Evolutionary conservation across 2,888 invertebrate species (phyloP).

Genomic region (Phengaris arion): DNA sequence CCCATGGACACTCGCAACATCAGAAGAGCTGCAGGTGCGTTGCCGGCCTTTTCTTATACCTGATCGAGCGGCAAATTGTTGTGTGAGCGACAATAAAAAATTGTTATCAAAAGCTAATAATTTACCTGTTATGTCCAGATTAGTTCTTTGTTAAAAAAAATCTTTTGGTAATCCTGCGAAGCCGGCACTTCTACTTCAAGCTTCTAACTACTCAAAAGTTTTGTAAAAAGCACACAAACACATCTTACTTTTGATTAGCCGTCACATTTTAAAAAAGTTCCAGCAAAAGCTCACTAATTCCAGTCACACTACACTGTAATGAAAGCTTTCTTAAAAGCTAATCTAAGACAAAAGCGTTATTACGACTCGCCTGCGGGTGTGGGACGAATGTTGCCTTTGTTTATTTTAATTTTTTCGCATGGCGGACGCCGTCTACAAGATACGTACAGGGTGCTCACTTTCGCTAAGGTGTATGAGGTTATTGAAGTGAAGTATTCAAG

Average conservation of each 20-base stretch:
- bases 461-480: not conserved
- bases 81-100: no score
- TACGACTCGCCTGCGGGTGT: conserved; percentile 65
- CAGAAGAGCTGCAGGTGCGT: no score
- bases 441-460: conserved; percentile 48
- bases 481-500: not conserved
- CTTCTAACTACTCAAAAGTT: no score
- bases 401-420: conserved; percentile 77
- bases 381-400: conserved; percentile 71
- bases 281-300: conserved; percentile 42
- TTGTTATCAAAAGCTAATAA: no score
- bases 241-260: conserved; percentile 27
- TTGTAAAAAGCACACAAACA: not conserved
- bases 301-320: conserved; percentile 48
- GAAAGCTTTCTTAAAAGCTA: conserved; percentile 73
- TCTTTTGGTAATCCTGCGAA: no score
- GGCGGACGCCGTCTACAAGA: conserved; percentile 52
- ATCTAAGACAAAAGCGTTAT: conserved; percentile 78
- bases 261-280: conserved; percentile 33
- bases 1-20: no score
- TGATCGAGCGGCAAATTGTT: no score
- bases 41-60: no score
- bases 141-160: no score
- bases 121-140: no score
- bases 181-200: no score